Conservation (phyloP, 2,113 vertebrate species). For the Gymnobelideus leadbeateri region DNA sequence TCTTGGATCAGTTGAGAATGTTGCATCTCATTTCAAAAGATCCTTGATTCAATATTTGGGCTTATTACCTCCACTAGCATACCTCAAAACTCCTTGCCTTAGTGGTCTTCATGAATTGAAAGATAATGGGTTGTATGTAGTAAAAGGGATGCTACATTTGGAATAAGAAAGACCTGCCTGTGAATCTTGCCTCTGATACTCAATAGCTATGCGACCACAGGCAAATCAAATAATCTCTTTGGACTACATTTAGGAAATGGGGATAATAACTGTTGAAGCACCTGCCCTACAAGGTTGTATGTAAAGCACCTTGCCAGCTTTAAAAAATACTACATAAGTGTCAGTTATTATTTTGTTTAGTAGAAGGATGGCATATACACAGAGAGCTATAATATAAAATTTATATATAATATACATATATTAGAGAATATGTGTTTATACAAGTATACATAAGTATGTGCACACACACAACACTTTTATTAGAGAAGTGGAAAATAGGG, state of each 20-base stretch:
- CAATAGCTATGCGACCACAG: background rate
- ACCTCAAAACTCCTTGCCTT: background rate
- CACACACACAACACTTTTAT: background rate
- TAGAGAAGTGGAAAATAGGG: background rate
- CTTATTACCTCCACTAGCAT: background rate
- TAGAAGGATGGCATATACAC: background rate
- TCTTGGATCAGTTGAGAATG: background rate
- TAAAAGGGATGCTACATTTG: background rate
- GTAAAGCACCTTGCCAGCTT: background rate
- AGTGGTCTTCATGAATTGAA: background rate
- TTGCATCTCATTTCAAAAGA: background rate
- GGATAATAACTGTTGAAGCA: background rate
- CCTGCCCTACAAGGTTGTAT: background rate
- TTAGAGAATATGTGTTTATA: background rate
- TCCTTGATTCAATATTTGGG: background rate
- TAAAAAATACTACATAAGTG: background rate
- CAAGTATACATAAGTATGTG: background rate
- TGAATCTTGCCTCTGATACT: background rate
- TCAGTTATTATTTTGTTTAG: background rate
- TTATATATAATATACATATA: background rate
- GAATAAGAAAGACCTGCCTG: background rate
- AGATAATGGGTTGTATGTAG: background rate
- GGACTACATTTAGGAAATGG: background rate
- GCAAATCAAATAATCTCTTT: background rate
- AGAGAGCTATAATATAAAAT: background rate